Evolutionary conservation across 2,113 vertebrate species (phyloP).

Genomic region (Peromyscus leucopus): DNA sequence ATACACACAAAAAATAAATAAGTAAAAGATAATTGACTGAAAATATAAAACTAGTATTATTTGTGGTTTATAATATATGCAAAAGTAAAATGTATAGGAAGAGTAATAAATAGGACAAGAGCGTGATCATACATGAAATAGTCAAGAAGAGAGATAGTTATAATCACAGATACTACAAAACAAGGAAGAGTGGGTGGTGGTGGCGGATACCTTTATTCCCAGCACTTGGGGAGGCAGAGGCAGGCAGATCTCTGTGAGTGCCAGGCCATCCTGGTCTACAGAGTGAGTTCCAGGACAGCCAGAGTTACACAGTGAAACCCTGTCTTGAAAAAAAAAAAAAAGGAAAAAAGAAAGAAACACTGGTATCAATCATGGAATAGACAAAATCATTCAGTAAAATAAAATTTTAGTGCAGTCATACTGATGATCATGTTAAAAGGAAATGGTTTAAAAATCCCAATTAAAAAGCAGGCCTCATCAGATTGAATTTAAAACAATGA

Average conservation of each 20-base stretch:
- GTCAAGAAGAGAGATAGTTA: background rate
- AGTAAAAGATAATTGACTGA: background rate
- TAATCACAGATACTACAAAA: background rate
- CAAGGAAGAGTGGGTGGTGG: background rate
- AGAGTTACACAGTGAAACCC: background rate
- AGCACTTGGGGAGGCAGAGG: background rate
- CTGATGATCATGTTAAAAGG: background rate
- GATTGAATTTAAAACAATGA: background rate
- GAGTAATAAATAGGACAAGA: background rate
- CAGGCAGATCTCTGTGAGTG: background rate
- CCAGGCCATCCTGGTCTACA: background rate
- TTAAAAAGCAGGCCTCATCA: slow-evolving; percentile 14
- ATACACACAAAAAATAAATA: background rate
- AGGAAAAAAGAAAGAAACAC: background rate
- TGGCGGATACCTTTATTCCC: accelerated
- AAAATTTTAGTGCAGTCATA: background rate
- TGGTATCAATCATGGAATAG: background rate
- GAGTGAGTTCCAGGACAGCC: background rate
- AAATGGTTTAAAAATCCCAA: background rate
- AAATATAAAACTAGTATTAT: background rate
- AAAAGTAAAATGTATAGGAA: background rate
- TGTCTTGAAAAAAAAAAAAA: background rate
- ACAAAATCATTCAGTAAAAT: background rate
- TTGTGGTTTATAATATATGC: background rate
- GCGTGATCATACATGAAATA: background rate